Evolutionary conservation across 1,140 invertebrate species (phyloP), one percentile per base, ranked within the genome.

Genomic region (Drosophila jambulina): DNA sequence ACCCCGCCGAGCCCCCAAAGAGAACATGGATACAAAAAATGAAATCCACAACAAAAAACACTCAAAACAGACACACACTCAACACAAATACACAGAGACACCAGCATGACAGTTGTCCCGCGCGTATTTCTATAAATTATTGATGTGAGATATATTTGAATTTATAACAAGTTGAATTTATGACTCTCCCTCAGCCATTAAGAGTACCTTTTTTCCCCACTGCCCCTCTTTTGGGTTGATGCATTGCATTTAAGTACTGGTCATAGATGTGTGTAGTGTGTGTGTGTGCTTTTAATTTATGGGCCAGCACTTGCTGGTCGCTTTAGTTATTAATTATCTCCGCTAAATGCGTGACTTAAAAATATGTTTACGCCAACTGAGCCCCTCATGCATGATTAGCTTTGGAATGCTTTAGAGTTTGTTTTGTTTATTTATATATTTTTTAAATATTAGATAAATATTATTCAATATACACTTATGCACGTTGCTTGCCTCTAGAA

Each of bases 61-160:
- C 48, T 59, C 29, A 57, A 80, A 54, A 38, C 59, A 25, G 19
- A 69, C 53, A 72, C 40, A 70, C 58, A 61, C 58, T n/a, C 29
- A 23, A 60, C 19, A 77, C 42, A 34, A 54, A 54, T 54, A 56
- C 53, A 56, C 9, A 56, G 15, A 54, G 34, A 56, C 53, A 61
- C 59, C 12, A 36, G 85, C 82, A 90, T 90, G 85, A 90, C 85
- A 90, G 81, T 90, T 82, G 85, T 90, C 85, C 85, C 85, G 59
- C 75, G 85, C 75, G 85, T 85, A 91, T 90, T 76, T 80, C 67
- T 80, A 90, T 91, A 90, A 90, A 90, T 91, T 82, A 90, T 90
- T 90, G 71, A 90, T 90, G 85, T 82, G 80, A 90, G 84, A 90
- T 85, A 91, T 91, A 80, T 72, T 80, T 91, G 86, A 90, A 91